Evolutionary conservation across 64 coral and sea anemone species (phyloP).

Genomic region (Hydrozoanthus tunicans): DNA sequence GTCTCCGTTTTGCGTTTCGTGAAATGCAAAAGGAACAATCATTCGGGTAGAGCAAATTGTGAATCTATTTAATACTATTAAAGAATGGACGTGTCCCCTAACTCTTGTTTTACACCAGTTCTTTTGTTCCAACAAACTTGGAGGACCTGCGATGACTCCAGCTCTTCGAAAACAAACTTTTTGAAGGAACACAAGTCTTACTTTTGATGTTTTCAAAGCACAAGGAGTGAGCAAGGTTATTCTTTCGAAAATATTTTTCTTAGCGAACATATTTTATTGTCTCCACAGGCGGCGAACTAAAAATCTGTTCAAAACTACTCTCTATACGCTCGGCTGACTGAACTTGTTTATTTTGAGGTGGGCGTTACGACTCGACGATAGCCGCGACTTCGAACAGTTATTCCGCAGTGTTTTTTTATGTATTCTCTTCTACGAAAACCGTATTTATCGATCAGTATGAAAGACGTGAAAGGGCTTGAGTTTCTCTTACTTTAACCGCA

Average conservation of each 20-base stretch:
- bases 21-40: not conserved
- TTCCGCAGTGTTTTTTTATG: slow-evolving; percentile 32
- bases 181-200: not conserved
- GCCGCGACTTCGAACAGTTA: slow-evolving; percentile 59
- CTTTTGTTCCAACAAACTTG: slow-evolving; percentile 61
- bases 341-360: slow-evolving; percentile 77
- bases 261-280: not conserved
- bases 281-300: slow-evolving; percentile 52
- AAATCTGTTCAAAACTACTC: slow-evolving; percentile 15
- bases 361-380: slow-evolving; percentile 72
- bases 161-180: slow-evolving; percentile 53
- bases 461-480: not conserved
- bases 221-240: not conserved
- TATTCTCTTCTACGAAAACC: slow-evolving; percentile 28
- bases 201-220: slow-evolving; percentile 2
- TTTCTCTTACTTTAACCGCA: not conserved
- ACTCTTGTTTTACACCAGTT: slow-evolving; percentile 32
- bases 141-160: slow-evolving; percentile 59
- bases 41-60: not conserved
- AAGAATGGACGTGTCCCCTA: not conserved
- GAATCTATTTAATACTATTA: slow-evolving; percentile 55
- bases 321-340: slow-evolving; percentile 31
- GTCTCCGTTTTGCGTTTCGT: not conserved
- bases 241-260: not conserved
- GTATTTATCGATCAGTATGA: slow-evolving; percentile 1